phyloP scores from a whole-genome alignment of 2,113 vertebrate genomes.

The Scytalopus superciliaris region DNA sequence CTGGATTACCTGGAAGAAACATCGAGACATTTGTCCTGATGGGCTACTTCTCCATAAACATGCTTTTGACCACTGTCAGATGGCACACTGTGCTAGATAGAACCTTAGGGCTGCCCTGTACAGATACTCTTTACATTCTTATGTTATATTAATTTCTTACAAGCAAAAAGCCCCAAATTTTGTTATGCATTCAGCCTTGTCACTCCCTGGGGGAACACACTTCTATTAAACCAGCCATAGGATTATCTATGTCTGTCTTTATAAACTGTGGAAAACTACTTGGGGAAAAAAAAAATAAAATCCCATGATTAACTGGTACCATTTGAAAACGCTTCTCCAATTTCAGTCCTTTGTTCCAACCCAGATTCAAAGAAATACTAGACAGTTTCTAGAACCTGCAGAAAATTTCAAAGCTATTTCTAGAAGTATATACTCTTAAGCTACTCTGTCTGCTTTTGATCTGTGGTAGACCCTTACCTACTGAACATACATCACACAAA shows the following conservation, averaged over 20 bases:
- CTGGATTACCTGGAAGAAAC: neutral
- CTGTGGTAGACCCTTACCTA: neutral
- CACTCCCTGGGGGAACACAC: neutral
- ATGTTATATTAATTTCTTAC: neutral
- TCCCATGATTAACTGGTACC: neutral
- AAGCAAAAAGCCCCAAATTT: neutral
- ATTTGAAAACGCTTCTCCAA: neutral
- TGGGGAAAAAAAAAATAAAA: neutral
- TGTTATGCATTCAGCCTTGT: neutral
- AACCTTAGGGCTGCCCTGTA: neutral
- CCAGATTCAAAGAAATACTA: neutral
- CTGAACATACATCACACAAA: neutral
- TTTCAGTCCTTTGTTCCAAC: neutral
- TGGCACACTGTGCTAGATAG: neutral
- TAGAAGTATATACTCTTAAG: neutral
- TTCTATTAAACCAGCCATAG: neutral
- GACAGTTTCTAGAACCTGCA: neutral
- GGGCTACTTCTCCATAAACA: neutral
- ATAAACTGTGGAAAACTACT: neutral
- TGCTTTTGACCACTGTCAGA: neutral
- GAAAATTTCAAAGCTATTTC: neutral
- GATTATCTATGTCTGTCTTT: neutral
- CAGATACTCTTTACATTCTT: neutral
- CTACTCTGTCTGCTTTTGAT: neutral
- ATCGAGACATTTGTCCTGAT: neutral